Base-by-base conservation (phyloP, 1,140 invertebrate genomes). In the Drosophila suzukii region DNA sequence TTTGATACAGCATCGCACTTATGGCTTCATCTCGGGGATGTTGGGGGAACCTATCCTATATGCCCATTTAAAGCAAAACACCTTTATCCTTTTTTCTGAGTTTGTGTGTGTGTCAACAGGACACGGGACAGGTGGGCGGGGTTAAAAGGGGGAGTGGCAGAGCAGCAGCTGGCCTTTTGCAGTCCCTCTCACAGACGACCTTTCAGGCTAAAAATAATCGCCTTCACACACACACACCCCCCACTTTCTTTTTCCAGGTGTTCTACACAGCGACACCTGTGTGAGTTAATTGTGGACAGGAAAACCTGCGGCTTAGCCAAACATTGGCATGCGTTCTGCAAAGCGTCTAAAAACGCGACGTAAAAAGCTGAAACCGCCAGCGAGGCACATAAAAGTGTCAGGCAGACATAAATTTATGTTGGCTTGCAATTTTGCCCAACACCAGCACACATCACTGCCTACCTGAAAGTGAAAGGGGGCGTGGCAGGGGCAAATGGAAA, bases 381-480 rank as follows among this genome's bases (percentile, higher is more conserved):
- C 80, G 78, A 61, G 63, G 80, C 80, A 81, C 74, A 89, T 84
- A 78, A 88, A 78, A 84, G 80, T 84, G 80, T 84, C 80, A 78
- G 80, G 60, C 66, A 75, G 57, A 63, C 82, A 84, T 80, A 86
- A 84, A 84, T 78, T 84, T 84, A 81, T 84, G 67, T 75, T 81
- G 67, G 56, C 81, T 84, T 85, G 81, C 74, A 62, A 67, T 73
- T 66, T 73, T 81, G 20, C 20, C 47, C 49, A 58, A 47, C 60
- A 73, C 43, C 32, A 51, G 55, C 44, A 46, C 39, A 62, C 43
- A 68, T 68, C 65, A 68, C 38, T 65, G 49, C 55, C 55, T 27
- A 36, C 49, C 17, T 76, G 39, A 54, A 27, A 27, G 27, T 27
- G 5, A 27, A 20, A 20, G 20, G 57, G 17, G 53, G 46, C 24